Evolutionary conservation across 2,797 vertebrate species (phyloP).

Genomic region (Glyptemys insculpta): DNA sequence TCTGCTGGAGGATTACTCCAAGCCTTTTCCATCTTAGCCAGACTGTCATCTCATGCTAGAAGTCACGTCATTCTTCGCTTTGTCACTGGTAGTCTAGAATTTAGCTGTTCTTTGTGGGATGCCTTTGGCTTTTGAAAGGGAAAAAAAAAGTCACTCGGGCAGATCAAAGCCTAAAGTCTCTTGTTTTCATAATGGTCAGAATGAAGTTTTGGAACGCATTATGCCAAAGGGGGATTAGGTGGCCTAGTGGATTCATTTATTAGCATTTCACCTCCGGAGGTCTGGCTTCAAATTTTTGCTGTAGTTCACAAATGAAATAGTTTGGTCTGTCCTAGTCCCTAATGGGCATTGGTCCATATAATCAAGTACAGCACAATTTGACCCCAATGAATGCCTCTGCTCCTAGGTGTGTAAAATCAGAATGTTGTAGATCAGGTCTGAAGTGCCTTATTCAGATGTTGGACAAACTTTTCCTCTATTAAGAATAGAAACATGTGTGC

Average conservation of each 20-base stretch:
- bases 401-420: neutral
- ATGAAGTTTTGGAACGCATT: neutral
- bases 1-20: neutral
- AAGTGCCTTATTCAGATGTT: neutral
- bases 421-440: neutral
- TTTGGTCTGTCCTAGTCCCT: neutral
- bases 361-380: neutral
- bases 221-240: neutral
- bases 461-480: neutral
- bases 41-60: slow-evolving; percentile 1
- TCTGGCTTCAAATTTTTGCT: neutral
- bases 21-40: neutral
- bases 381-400: neutral
- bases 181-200: neutral
- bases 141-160: neutral
- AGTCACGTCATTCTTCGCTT: slow-evolving; percentile 20
- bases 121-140: accelerated
- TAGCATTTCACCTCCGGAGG: neutral
- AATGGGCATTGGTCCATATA: neutral
- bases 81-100: neutral
- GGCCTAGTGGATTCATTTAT: neutral
- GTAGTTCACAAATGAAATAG: neutral
- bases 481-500: neutral
- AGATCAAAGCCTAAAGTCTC: neutral
- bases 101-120: neutral